A percentile compares a stretch with the other conserved stretches of the same genome.
Conservation (phyloP, 2,888 invertebrate species). For the Drosophila paracracens region DNA sequence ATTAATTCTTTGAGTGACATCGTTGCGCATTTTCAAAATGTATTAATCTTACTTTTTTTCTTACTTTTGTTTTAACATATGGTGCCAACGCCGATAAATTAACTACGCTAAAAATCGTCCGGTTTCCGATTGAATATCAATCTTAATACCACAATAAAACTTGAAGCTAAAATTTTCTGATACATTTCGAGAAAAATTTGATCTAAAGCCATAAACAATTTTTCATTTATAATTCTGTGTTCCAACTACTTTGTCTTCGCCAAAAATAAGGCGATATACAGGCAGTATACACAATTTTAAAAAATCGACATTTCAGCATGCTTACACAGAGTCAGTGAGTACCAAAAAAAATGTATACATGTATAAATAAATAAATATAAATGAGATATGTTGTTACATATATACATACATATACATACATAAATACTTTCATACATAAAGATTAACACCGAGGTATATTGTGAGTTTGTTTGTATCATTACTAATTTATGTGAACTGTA, state of each 20-base stretch:
- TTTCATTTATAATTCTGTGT: neutral
- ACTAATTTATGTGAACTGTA: conserved; percentile 40
- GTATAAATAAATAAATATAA: neutral
- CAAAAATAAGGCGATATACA: neutral
- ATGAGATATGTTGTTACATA: neutral
- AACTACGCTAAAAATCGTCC: neutral
- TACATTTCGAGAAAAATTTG: neutral
- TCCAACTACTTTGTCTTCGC: too few species aligned
- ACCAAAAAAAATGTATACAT: neutral
- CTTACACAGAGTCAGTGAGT: neutral
- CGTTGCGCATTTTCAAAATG: neutral
- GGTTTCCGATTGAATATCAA: neutral
- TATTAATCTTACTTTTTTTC: neutral
- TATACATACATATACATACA: neutral
- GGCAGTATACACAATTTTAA: neutral
- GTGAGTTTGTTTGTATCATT: neutral
- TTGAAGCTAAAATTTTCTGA: neutral
- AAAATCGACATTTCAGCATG: neutral
- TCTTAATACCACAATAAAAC: neutral
- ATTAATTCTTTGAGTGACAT: neutral
- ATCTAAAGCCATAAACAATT: neutral
- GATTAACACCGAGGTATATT: neutral
- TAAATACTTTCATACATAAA: neutral
- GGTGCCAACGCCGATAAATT: neutral
- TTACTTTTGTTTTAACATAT: neutral